Evolutionary conservation across 1,140 invertebrate species (phyloP).

Genomic region (Scaptomyza montana): DNA sequence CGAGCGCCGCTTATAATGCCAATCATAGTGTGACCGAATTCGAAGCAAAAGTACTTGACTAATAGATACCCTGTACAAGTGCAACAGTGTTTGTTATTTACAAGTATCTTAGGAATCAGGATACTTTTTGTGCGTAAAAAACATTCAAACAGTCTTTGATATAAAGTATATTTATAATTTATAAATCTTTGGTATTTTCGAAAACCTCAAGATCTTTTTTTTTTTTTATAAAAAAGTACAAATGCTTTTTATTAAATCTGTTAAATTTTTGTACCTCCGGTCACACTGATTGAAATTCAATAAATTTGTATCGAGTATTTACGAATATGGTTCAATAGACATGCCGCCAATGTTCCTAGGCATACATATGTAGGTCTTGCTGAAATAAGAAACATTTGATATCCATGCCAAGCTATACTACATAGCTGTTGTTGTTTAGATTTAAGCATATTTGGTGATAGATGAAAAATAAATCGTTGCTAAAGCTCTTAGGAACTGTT

Average conservation of each 20-base stretch:
- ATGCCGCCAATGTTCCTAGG: conserved; percentile 14
- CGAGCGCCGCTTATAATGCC: not conserved
- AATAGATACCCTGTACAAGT: not conserved
- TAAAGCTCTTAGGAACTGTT: not conserved
- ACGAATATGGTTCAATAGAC: conserved; percentile 12
- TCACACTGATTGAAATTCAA: conserved; percentile 42
- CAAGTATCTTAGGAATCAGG: too few species aligned
- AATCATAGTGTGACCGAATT: conserved; percentile 21
- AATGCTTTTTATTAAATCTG: not conserved
- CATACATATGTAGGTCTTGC: conserved; percentile 33
- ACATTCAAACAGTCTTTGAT: too few species aligned
- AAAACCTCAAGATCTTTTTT: too few species aligned
- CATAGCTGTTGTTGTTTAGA: conserved; percentile 21
- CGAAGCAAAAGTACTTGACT: too few species aligned
- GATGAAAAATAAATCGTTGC: not conserved
- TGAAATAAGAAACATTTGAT: conserved; percentile 44
- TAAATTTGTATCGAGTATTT: conserved; percentile 14
- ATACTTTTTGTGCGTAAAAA: too few species aligned
- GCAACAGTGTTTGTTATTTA: not conserved
- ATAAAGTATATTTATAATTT: too few species aligned
- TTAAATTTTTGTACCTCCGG: conserved; percentile 12
- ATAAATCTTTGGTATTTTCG: too few species aligned
- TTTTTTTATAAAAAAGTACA: too few species aligned
- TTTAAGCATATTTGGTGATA: not conserved
- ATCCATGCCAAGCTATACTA: conserved; percentile 36